Percentiles rank a stretch among this genome's conserved stretches.
These are phyloP conservation scores for Yponomeuta sedellus DNA, from an alignment of 2,888 invertebrate genomes.

Conservation along the genomic window DNA sequence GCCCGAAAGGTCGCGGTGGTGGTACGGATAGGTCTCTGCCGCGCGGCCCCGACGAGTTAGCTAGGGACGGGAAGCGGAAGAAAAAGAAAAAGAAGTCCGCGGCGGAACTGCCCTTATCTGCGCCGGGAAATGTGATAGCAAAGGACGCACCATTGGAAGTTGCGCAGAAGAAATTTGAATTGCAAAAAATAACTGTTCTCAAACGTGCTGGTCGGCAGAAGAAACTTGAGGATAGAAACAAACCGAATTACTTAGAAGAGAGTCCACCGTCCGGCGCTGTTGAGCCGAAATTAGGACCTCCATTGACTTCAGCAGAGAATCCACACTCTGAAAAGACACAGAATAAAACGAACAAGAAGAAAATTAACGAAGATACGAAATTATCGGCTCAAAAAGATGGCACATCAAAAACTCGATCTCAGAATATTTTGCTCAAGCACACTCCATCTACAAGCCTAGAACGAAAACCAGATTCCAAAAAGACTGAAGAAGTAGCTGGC, in stretches of 20 bases:
- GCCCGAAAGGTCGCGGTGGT: conserved; percentile 27
- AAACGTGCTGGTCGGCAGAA: background rate
- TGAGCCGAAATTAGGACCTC: background rate
- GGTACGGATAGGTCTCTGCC: conserved; percentile 22
- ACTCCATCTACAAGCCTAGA: background rate
- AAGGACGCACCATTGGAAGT: background rate
- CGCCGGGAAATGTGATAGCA: background rate
- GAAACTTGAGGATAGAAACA: background rate
- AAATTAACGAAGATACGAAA: background rate
- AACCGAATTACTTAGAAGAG: background rate
- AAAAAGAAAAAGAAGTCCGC: background rate
- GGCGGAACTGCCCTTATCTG: background rate
- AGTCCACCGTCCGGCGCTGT: background rate
- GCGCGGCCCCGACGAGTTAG: conserved; percentile 20
- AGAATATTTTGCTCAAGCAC: background rate
- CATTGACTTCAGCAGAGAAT: background rate
- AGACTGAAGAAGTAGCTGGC: background rate
- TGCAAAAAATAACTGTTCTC: background rate
- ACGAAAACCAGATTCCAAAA: background rate
- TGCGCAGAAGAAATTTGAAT: background rate
- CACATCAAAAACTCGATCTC: background rate
- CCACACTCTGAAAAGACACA: background rate
- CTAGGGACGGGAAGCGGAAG: background rate
- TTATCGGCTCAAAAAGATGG: background rate
- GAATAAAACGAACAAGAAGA: background rate